Base-by-base conservation (phyloP, 2,888 invertebrate species). In the Herminia tarsipennalis region DNA sequence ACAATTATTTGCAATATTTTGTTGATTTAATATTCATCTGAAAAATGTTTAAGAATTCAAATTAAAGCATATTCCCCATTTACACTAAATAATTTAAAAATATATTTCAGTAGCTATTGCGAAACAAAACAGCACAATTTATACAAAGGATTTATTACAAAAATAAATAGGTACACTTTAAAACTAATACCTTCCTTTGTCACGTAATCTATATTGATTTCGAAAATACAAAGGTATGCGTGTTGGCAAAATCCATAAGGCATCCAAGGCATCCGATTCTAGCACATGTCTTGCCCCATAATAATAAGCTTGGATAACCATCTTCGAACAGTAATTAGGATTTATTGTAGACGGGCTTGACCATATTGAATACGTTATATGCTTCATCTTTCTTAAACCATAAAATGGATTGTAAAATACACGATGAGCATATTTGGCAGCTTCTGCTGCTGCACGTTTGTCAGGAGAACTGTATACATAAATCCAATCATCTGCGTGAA, bases 271-370 rank as follows among this genome's bases (percentile, higher is more conserved):
- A 5, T 52, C 66, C 2, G 66, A 44, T 20, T 70, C 49, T 24
- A 68, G 58, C 25, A 76, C 73, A 1, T 57, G 66, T 0, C 78
- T 78, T 0, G 77, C 77, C 2, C 83, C 82, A 25, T 61, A 83
- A 39, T 76, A 81, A 51, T 78, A 83, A 3, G 81, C 79, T 13
- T 81, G 81, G 5, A 82, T 56, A 5, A 85, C 78, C 2, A 84
- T 61, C 47, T 83, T 85, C 0, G 81, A 83, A 55, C 82, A 83
- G 37, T 83, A 83, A 40, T 83, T 83, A 0, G 83, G 80, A 30
- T 79, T 72, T 0, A 49, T 73, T 0, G 70, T 67, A 56, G 57
- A 65, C 12, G 80, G 58, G n/a, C 76, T 65, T 0, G 71, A 45
- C 4, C 60, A 74, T 1, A 85, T 56, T 41, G 51, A 62, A 37